phyloP scores from a whole-genome alignment of 2,888 invertebrate species.

The Parthenolecanium corni region DNA sequence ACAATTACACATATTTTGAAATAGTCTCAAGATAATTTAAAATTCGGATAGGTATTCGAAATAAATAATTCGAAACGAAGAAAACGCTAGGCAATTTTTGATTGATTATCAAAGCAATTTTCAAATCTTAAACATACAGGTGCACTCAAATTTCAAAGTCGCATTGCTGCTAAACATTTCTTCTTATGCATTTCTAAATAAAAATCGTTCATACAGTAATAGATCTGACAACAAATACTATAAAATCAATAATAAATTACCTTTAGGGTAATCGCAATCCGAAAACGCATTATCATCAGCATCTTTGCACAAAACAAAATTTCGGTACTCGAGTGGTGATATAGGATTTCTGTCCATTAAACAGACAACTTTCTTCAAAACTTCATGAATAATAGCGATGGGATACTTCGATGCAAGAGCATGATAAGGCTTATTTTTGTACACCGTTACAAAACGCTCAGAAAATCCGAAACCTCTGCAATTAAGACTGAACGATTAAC shows the following conservation, averaged over 20 bases:
- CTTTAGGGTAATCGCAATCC: background rate
- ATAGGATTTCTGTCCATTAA: slow-evolving; percentile 10
- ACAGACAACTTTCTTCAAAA: background rate
- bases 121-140: too few relatives aligned
- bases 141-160: too few relatives aligned
- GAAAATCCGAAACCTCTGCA: slow-evolving; percentile 3
- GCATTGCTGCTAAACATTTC: too few relatives aligned
- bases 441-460: background rate
- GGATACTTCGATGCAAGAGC: background rate
- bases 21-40: too few relatives aligned
- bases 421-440: slow-evolving; percentile 2
- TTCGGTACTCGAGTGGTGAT: slow-evolving; percentile 2
- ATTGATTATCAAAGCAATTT: too few relatives aligned
- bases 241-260: background rate
- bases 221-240: background rate
- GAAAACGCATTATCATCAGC: background rate
- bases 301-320: slow-evolving; percentile 8
- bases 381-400: background rate
- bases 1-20: too few relatives aligned
- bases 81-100: too few relatives aligned
- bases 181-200: too few relatives aligned
- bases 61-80: too few relatives aligned
- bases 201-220: too few relatives aligned
- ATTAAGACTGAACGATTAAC: background rate
- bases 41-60: too few relatives aligned